A percentile compares a stretch with the other conserved stretches of the same genome.
phyloP scores from a whole-genome alignment of 1,140 invertebrate species.

The Wasmannia auropunctata region DNA sequence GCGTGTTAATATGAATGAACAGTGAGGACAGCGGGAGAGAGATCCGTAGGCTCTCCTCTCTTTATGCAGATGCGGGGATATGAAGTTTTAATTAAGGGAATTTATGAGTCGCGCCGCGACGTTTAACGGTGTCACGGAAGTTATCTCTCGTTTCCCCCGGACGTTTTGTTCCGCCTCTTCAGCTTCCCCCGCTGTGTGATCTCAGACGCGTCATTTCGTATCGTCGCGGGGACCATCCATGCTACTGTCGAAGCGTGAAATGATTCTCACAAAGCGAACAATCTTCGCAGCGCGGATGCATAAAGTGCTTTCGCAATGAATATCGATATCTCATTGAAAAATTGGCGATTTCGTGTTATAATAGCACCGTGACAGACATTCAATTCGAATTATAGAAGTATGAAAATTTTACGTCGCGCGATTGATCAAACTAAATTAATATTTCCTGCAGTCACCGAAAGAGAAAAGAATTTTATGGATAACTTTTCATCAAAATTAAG shows the following conservation, averaged over 20 bases:
- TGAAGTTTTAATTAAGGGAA: conserved; percentile 76
- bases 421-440: not conserved
- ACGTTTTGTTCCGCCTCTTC: conserved; percentile 46
- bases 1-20: conserved; percentile 71
- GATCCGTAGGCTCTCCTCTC: conserved; percentile 60
- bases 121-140: conserved; percentile 66
- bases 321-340: not conserved
- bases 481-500: not conserved
- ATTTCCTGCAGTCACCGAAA: not conserved
- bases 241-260: not conserved
- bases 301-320: not conserved
- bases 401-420: not conserved
- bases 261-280: not conserved
- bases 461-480: not conserved
- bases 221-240: not conserved
- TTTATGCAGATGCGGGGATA: conserved; percentile 71
- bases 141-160: conserved; percentile 57
- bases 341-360: not conserved
- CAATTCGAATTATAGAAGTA: not conserved
- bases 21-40: conserved; percentile 25
- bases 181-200: not conserved
- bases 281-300: not conserved
- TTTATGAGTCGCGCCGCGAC: conserved; percentile 68
- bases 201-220: conserved; percentile 39
- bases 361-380: not conserved